Percentiles rank a stretch among this genome's conserved stretches.
Evolutionary conservation across 2,888 invertebrate species (phyloP).

Genomic region (Pteria penguin): DNA sequence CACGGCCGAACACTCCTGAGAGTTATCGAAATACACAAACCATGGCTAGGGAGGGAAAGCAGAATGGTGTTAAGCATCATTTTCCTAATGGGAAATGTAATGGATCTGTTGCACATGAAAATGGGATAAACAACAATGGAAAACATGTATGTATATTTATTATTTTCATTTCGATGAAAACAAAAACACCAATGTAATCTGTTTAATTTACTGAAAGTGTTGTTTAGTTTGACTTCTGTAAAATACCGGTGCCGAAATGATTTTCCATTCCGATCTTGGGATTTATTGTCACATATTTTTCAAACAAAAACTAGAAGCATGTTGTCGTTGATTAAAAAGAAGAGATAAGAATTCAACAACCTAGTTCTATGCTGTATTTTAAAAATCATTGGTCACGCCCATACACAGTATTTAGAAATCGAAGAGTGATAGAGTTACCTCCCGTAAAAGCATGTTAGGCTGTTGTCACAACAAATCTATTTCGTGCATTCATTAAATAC

Average conservation of each 20-base stretch:
- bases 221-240: too few relatives aligned
- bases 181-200: neutral
- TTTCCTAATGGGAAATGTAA: slow-evolving; percentile 54
- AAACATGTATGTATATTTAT: slow-evolving; percentile 1
- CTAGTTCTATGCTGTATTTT: too few relatives aligned
- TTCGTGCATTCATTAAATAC: too few relatives aligned
- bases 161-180: too few relatives aligned
- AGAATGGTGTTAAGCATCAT: slow-evolving; percentile 23
- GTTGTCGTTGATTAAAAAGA: too few relatives aligned
- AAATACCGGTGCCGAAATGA: too few relatives aligned
- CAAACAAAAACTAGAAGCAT: too few relatives aligned
- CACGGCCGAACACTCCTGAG: too few relatives aligned
- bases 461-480: slow-evolving; percentile 35
- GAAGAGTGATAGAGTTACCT: neutral
- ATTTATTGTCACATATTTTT: too few relatives aligned
- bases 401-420: slow-evolving; percentile 9
- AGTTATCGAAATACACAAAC: neutral
- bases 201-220: too few relatives aligned
- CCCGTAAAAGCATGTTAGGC: slow-evolving; percentile 4
- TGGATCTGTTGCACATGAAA: slow-evolving; percentile 48
- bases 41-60: slow-evolving; percentile 30
- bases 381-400: slow-evolving; percentile 31
- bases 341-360: too few relatives aligned
- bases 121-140: slow-evolving; percentile 64
- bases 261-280: too few relatives aligned